A percentile compares a stretch with the other conserved stretches of the same genome.
phyloP scores from a whole-genome alignment of 2,797 vertebrate species.

The Sebastes iracundus region DNA sequence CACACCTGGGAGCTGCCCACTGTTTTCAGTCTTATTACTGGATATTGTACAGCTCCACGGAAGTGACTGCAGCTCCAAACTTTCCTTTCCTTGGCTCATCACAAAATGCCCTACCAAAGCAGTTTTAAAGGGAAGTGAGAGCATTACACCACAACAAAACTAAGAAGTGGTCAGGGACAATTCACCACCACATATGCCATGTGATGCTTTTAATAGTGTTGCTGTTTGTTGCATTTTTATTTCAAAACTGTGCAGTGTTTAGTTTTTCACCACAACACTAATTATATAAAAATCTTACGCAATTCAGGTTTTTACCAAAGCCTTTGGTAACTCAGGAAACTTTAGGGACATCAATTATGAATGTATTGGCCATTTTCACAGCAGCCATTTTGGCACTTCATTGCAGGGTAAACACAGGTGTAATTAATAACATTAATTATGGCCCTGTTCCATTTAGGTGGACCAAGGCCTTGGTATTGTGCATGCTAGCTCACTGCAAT shows the following conservation, averaged over 20 bases:
- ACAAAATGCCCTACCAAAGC: neutral
- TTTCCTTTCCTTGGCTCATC: neutral
- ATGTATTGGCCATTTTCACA: neutral
- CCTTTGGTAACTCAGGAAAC: neutral
- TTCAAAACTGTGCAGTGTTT: neutral
- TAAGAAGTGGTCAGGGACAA: neutral
- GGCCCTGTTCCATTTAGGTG: neutral
- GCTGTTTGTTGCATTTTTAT: neutral
- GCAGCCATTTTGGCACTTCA: too few relatives aligned
- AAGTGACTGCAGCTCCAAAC: neutral
- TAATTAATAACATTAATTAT: neutral
- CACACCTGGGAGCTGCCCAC: neutral
- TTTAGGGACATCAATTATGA: neutral
- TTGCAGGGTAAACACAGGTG: neutral
- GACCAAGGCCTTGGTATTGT: neutral
- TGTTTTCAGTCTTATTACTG: neutral
- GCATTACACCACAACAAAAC: neutral
- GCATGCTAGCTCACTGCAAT: neutral
- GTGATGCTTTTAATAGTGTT: neutral
- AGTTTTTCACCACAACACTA: neutral
- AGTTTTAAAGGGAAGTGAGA: slow-evolving; percentile 17
- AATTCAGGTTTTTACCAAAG: neutral
- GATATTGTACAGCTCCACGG: neutral
- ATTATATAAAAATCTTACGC: neutral
- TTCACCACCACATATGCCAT: neutral